These are phyloP conservation scores for Spongia lamella DNA, from an alignment of 37 sponge, comb jelly and placozoan genomes.

Conservation along the genomic window DNA sequence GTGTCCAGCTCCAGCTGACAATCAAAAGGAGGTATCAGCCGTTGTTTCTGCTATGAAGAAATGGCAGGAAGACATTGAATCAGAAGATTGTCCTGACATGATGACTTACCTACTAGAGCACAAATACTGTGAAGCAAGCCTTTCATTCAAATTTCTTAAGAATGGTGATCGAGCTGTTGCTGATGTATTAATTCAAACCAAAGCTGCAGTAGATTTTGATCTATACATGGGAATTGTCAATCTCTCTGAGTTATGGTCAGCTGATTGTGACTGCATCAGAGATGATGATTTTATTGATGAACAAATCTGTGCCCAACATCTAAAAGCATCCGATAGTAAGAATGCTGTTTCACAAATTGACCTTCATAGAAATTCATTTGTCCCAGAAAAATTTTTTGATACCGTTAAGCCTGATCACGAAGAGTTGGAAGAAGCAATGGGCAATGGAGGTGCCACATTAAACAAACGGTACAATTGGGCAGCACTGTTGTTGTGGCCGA, in stretches of 20 bases:
- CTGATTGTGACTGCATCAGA: background rate
- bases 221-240: slow-evolving; percentile 19
- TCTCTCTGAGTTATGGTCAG: background rate
- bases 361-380: background rate
- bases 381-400: background rate
- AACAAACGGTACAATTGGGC: slow-evolving; percentile 16
- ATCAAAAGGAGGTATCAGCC: background rate
- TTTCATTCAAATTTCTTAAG: slow-evolving; percentile 28
- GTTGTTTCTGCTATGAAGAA: background rate
- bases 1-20: slow-evolving; percentile 20
- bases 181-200: slow-evolving; percentile 9
- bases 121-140: slow-evolving; percentile 36
- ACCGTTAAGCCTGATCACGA: slow-evolving; percentile 2
- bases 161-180: slow-evolving; percentile 40
- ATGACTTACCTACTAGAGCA: slow-evolving; percentile 22
- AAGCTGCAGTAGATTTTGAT: slow-evolving; percentile 11
- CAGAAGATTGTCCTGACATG: slow-evolving; percentile 4
- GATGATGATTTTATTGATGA: background rate
- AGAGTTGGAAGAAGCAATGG: slow-evolving; percentile 10
- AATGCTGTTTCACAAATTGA: background rate
- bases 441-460: slow-evolving; percentile 34
- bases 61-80: slow-evolving; percentile 6
- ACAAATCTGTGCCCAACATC: no score
- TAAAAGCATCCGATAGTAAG: no score
- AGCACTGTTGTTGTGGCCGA: slow-evolving; percentile 34